Conservation (phyloP, 2,113 vertebrate species). For the Xenopus tropicalis region UCB_Xtro_10.0 CM004443.2:130893501-130894000, state of each 20-base stretch:
- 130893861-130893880: slow-evolving; percentile 38
- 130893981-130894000: neutral
- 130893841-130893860: slow-evolving; percentile 27
- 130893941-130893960: neutral
- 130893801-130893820: slow-evolving; percentile 1
- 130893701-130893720: slow-evolving; percentile 15
- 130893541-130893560: slow-evolving; percentile 32
- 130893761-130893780: slow-evolving; percentile 15
- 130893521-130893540: slow-evolving; percentile 20
- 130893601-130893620: slow-evolving; percentile 30
- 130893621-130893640: slow-evolving; percentile 19
- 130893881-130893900: slow-evolving; percentile 8
- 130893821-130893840: slow-evolving; percentile 34
- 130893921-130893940: neutral
- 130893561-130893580: neutral
- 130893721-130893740: slow-evolving; percentile 24
- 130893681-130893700: slow-evolving; percentile 29
- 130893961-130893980: neutral
- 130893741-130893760: slow-evolving; percentile 15
- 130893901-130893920: slow-evolving; percentile 13
- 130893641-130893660: slow-evolving; percentile 19
- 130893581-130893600: slow-evolving; percentile 3
- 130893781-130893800: slow-evolving; percentile 28
- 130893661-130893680: slow-evolving; percentile 27
- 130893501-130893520: neutral